Percentiles rank a stretch among this genome's conserved stretches.
Evolutionary conservation across 2,797 vertebrate genomes (phyloP).

Genomic region (Fundulus diaphanus): DNA sequence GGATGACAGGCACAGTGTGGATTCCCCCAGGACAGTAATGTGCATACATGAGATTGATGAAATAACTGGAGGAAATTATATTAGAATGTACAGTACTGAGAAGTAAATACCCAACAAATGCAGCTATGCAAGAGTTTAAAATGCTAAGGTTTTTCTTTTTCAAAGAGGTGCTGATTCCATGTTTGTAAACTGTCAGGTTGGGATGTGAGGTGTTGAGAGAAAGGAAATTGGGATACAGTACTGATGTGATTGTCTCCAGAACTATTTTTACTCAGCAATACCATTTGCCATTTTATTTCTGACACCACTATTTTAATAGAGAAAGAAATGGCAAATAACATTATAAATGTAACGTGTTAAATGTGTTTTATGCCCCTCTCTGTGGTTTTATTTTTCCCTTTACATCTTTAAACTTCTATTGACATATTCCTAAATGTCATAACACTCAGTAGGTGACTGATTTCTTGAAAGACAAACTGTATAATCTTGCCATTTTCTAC

Average conservation of each 20-base stretch:
- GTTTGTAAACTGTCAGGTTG: neutral
- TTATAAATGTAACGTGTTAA: neutral
- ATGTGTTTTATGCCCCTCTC: no score
- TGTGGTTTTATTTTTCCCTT: no score
- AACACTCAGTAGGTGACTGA: neutral
- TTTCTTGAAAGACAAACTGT: no score
- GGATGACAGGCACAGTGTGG: slow-evolving; percentile 62
- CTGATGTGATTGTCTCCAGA: neutral
- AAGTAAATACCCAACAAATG: slow-evolving; percentile 28
- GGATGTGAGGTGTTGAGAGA: slow-evolving; percentile 12
- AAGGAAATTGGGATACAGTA: slow-evolving; percentile 13
- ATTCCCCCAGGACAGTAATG: slow-evolving; percentile 58
- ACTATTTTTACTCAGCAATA: neutral
- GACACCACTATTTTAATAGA: neutral
- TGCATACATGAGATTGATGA: slow-evolving; percentile 41
- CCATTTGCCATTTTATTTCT: neutral
- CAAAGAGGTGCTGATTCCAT: slow-evolving; percentile 3
- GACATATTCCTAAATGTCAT: no score
- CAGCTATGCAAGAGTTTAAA: slow-evolving; percentile 4
- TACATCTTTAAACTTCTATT: no score
- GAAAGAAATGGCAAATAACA: neutral
- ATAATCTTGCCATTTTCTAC: no score
- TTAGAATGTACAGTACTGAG: slow-evolving; percentile 22
- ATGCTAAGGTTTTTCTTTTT: slow-evolving; percentile 14
- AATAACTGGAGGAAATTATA: slow-evolving; percentile 40